Evolutionary conservation across 2,797 vertebrate genomes (phyloP), one percentile per base, ranked within the genome.

Genomic region (Urosaurus nigricauda): DNA sequence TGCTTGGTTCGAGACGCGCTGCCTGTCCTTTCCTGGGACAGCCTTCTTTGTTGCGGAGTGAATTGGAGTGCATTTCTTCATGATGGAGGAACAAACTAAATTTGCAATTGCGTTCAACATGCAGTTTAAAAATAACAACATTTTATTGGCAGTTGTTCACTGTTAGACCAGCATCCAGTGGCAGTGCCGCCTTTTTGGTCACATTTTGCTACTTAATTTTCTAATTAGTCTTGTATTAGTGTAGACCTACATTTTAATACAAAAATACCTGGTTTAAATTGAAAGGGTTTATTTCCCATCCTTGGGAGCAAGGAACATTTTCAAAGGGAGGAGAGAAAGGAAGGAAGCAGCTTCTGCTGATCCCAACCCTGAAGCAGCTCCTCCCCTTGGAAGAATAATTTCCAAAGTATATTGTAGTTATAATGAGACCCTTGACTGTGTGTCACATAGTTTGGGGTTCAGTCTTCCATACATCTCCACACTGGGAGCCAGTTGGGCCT

Each of bases 31-130:
- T 7, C 4, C n/a, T 19, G 35, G 17, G 13, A 37, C 35, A 40
- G 24, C 63, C 24, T 2, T 17, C 70, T 40, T 74, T 7, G 16
- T 14, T 24, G 24, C 5, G 73, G 71, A n/a, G 40, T 14, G 21
- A 14, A 43, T 16, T 51, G 2, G 12, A 14, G 47, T 1, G 6
- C 1, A 7, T 3, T 2, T 21, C 2, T 24, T 9, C 2, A 4
- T 75, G 73, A 19, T 3, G 11, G 40, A 43, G 21, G 40, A 21
- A n/a, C 40, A 4, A 21, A 29, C 73, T 74, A 21, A 40, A 19
- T 8, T 17, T 74, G 17, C 3, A 9, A 74, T 21, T 63, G 60
- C 26, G 65, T 71, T n/a, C 29, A 71, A 71, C 68, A 5, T 13
- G 32, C 14, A 12, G 12, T n/a, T 70, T n/a, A 70, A 68, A n/a